Base-by-base conservation (phyloP, 2,888 invertebrate species). In the Lissonota sp. region DNA sequence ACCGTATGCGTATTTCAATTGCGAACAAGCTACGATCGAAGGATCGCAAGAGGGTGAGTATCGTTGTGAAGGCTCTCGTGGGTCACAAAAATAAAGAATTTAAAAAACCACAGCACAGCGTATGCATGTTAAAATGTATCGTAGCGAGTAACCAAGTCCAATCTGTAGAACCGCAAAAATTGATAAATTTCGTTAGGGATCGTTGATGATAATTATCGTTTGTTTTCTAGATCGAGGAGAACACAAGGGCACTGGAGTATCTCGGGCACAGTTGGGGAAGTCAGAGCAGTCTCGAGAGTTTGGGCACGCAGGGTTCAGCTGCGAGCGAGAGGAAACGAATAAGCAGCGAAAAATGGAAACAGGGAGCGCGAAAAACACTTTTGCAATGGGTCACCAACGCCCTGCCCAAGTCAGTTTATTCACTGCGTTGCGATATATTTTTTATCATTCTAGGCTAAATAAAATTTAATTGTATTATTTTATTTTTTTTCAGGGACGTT, bases 331-430 rank as follows among this genome's bases (percentile, higher is more conserved):
- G 92, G 63, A 93, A 93, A 90, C 93, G 94, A 86, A 87, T 93
- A 70, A 93, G 93, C 87, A 94, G 94, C 91, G 95, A 95, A 86
- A 95, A 94, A 92, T 97, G 97, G 96, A 97, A 97, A 91, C 96
- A 96, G 91, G 97, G 98, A 63, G 98, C 98, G 76, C 96, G 97
- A 91, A 98, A 98, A 93, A 98, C 98, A 37, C 93, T 99, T 82
- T 93, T 99, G 81, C 96, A 97, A 88, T 99, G 99, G 99, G 98
- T 98, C 80, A 97, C 98, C 85, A 98, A 97, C 91, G 97, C 98
- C 49, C 94, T 99, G 89, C 97, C 97, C 84, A 96, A 95, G 96
- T 96, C 90, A 94, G 94, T 93, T 66, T n/a, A n/a, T n/a, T n/a
- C n/a, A n/a, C n/a, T n/a, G n/a, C n/a, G n/a, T n/a, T n/a, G n/a